These are phyloP conservation scores for Melanotaenia trifasciata DNA, from an alignment of 2,797 vertebrate species.

Conservation along the genomic window DNA sequence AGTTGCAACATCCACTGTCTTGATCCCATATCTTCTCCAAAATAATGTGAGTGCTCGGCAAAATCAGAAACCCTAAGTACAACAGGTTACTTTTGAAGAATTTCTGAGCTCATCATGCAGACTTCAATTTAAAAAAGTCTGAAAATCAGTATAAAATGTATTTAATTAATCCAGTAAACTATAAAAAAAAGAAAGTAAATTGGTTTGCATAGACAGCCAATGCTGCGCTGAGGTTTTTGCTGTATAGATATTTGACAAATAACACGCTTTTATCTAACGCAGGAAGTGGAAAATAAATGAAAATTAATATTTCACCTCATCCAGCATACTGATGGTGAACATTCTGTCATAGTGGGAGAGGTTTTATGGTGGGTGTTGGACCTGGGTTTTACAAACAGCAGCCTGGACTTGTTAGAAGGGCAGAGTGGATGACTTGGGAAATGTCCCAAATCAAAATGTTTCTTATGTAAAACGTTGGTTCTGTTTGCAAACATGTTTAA, in stretches of 20 bases:
- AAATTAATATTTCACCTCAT: background rate
- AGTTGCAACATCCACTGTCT: conserved; percentile 33
- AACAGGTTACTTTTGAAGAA: conserved; percentile 2
- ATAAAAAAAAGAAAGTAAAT: background rate
- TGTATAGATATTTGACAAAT: background rate
- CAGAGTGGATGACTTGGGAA: conserved; percentile 30
- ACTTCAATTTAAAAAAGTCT: conserved; percentile 15
- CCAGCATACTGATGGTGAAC: conserved; percentile 7
- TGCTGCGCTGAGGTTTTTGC: conserved; percentile 13
- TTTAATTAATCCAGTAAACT: conserved; percentile 7
- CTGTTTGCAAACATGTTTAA: conserved; percentile 55
- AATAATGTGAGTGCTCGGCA: background rate
- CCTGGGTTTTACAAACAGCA: conserved; percentile 16
- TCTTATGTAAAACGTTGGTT: conserved; percentile 65
- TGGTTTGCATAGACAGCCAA: conserved; percentile 31
- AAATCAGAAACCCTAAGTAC: conserved; percentile 3
- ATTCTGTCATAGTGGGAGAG: conserved; percentile 6
- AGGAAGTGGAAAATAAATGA: no score
- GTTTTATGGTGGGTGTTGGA: conserved; percentile 42
- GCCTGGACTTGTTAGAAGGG: conserved; percentile 34
- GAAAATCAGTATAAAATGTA: conserved; percentile 14
- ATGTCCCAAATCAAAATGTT: conserved; percentile 54
- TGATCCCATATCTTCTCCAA: background rate
- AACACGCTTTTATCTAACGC: no score
- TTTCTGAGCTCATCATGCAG: conserved; percentile 1